Percentiles rank a stretch among this genome's conserved stretches.
phyloP scores from a whole-genome alignment of 2,113 vertebrate species.

The Poecilia latipinna region DNA sequence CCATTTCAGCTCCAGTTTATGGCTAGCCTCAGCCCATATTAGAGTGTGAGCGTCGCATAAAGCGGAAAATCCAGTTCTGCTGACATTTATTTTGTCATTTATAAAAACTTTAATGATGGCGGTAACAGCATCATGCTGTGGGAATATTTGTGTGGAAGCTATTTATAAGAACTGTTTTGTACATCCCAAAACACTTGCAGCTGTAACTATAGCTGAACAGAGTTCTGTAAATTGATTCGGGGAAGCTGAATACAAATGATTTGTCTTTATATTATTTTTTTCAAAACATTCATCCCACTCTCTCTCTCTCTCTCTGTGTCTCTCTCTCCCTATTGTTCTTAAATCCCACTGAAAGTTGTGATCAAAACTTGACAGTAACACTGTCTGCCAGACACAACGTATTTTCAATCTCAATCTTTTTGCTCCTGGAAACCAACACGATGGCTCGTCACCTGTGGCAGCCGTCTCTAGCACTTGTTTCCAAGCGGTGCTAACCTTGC shows the following conservation, averaged over 20 bases:
- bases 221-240: too few relatives aligned
- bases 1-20: background rate
- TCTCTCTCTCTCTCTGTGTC: too few relatives aligned
- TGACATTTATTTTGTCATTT: background rate
- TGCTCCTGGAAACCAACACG: background rate
- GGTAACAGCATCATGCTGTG: too few relatives aligned
- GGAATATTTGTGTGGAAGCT: too few relatives aligned
- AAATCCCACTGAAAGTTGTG: background rate
- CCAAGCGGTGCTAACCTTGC: slow-evolving; percentile 57
- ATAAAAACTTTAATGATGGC: background rate
- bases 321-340: background rate
- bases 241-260: too few relatives aligned
- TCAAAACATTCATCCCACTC: too few relatives aligned
- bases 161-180: too few relatives aligned
- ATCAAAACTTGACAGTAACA: background rate
- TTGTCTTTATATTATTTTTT: too few relatives aligned
- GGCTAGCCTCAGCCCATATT: background rate
- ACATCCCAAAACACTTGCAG: too few relatives aligned
- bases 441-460: slow-evolving; percentile 10
- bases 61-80: slow-evolving; percentile 6
- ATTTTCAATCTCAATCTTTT: background rate
- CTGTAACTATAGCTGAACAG: too few relatives aligned
- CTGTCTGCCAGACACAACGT: background rate
- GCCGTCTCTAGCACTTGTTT: slow-evolving; percentile 27
- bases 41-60: background rate